A percentile compares a stretch with the other conserved stretches of the same genome.
phyloP scores from a whole-genome alignment of 2,888 invertebrate species.

The Drosophila nr. medialis region DNA sequence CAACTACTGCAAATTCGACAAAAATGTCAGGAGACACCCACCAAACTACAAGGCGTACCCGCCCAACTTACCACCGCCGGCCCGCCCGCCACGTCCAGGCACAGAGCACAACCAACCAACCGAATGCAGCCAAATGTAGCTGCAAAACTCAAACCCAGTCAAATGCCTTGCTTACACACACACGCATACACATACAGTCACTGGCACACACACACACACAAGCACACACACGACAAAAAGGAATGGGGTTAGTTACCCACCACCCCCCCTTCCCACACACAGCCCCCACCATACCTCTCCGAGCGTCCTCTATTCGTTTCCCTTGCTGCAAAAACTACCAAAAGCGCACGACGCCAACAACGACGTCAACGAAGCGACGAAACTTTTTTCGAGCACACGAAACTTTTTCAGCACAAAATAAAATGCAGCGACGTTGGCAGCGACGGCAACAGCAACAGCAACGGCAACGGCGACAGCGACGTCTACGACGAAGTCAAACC shows the following conservation, averaged over 20 bases:
- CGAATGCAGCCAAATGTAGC: slow-evolving; percentile 80
- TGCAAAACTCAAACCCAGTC: slow-evolving; percentile 77
- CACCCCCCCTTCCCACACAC: not conserved
- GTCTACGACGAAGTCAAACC: slow-evolving; percentile 56
- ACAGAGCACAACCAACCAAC: slow-evolving; percentile 64
- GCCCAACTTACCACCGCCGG: slow-evolving; percentile 16
- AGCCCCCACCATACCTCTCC: slow-evolving; percentile 10
- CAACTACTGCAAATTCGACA: slow-evolving; percentile 78
- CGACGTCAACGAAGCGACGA: slow-evolving; percentile 80
- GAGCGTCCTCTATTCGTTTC: slow-evolving; percentile 48
- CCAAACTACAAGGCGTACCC: slow-evolving; percentile 69
- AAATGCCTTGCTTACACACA: slow-evolving; percentile 53
- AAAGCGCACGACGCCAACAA: slow-evolving; percentile 67
- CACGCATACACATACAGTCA: slow-evolving; percentile 32
- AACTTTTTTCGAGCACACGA: slow-evolving; percentile 85
- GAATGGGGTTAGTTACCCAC: slow-evolving; percentile 44
- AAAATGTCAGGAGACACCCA: slow-evolving; percentile 81
- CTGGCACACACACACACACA: slow-evolving; percentile 33
- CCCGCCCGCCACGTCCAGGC: slow-evolving; percentile 12
- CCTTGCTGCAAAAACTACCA: slow-evolving; percentile 72
- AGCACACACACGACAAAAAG: slow-evolving; percentile 8
- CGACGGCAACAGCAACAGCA: slow-evolving; percentile 26
- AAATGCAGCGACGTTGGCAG: slow-evolving; percentile 70
- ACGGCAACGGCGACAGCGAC: slow-evolving; percentile 31
- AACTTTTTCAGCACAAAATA: slow-evolving; percentile 84